Evolutionary conservation across 2,888 invertebrate genomes (phyloP), one percentile per base, ranked within the genome.

Genomic region (Orthosia incerta): DNA sequence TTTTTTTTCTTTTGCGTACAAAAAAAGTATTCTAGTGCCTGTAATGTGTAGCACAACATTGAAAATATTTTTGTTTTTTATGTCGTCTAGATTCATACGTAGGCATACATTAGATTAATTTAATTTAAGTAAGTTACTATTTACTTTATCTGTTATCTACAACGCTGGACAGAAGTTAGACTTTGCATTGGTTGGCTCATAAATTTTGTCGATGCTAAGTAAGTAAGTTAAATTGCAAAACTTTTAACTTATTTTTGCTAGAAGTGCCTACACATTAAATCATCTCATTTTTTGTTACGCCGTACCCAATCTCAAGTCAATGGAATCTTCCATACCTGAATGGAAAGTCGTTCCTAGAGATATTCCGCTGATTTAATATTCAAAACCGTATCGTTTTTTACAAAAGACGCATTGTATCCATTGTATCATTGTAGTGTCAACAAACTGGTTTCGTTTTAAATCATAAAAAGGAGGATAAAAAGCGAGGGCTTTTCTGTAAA

Each of bases 161-260:
- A 51, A 5, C 13, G 20, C 12, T 61, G 45, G 48, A 73, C 16
- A 20, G 7, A n/a, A 64, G 15, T 31, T 39, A 55, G 46, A 55
- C n/a, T 48, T 46, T 74, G 20, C 46, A 64, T 75, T 48, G 55
- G 31, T 50, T 74, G 26, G 26, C 53, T 76, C n/a, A 23, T 74
- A 31, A 12, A 59, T 70, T 26, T 39, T 23, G 31, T 39, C 16
- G n/a, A 69, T 39, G 45, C 3, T n/a, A 7, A 31, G 7, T 31
- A 26, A 3, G 5, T n/a, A 16, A 45, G 23, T 48, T 15, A 20
- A 18, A 46, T 46, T 46, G 18, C 11, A 39, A 23, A 70, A 31
- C 7, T 23, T 23, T 20, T 20, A 31, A 16, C 20, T 15, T 15
- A 1, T n/a, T 56, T 71, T n/a, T 16, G 51, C 3, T 26, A 16